Conservation (phyloP, 30 jellyfish, hydroid and myxozoan genomes). For the Catostylus mosaicus region DNA sequence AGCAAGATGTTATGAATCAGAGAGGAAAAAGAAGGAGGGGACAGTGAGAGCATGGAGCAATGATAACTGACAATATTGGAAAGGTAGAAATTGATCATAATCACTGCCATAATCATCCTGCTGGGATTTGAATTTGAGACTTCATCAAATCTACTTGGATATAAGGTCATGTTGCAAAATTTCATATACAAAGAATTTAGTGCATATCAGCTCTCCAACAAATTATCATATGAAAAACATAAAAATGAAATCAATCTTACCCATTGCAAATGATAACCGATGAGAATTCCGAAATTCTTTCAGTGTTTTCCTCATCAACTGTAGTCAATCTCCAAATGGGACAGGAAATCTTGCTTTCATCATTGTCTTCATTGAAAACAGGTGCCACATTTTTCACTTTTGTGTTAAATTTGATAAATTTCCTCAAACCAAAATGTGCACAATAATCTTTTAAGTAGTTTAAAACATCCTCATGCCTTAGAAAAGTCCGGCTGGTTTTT, state of each 20-base stretch:
- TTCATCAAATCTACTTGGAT: no score
- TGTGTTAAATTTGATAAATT: slow-evolving; percentile 30
- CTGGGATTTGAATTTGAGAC: no score
- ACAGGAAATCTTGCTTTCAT: background rate
- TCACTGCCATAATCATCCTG: no score
- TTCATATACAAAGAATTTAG: no score
- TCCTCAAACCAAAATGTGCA: slow-evolving; percentile 25
- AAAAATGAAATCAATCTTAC: slow-evolving; percentile 59
- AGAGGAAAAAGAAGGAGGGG: background rate
- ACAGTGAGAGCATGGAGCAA: no score
- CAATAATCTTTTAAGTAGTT: slow-evolving; percentile 61
- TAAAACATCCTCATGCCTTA: slow-evolving; percentile 56
- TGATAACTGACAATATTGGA: background rate
- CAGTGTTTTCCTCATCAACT: slow-evolving; percentile 11
- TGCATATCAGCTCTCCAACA: no score
- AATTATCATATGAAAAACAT: no score
- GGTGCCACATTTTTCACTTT: slow-evolving; percentile 64
- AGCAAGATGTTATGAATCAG: slow-evolving; percentile 58
- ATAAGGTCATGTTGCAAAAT: no score
- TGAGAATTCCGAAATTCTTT: slow-evolving; percentile 26
- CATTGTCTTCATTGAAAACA: background rate
- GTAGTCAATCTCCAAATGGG: slow-evolving; percentile 52
- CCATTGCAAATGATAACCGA: slow-evolving; percentile 89
- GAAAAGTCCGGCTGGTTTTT: slow-evolving; percentile 51
- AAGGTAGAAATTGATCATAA: no score